Evolutionary conservation across 2,113 vertebrate genomes (phyloP), one percentile per base, ranked within the genome.

Genomic region (Cavia aperea): DNA sequence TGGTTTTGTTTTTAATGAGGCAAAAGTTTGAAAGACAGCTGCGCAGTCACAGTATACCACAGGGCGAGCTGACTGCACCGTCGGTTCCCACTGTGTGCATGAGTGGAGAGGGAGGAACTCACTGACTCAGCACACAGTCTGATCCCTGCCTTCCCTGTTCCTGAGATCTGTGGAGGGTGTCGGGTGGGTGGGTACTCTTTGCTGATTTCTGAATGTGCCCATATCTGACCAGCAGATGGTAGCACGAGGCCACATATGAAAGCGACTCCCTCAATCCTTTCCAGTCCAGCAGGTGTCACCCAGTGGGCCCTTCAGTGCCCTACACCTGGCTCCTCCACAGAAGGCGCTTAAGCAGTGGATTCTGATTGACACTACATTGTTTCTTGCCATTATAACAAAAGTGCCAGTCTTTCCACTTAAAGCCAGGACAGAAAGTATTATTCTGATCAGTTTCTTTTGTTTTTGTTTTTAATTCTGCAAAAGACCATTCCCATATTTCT

Each of bases 181-280:
- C 0, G 65, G 31, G 68, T 36, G 18, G 56, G 21, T 21, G 21
- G 21, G 58, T 23, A n/a, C 11, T 24, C 1, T 23, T 5, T 2
- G 21, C 36, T 4, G 39, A 23, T 62, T 78, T 43, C n/a, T 8
- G 51, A 23, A 46, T 46, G 39, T 94, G 88, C 65, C 86, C 10
- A 23, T 3, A 1, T 9, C 1, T 43, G 31, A 7, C 65, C 95
- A 96, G 89, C 89, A 97, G 96, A 92, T 93, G 72, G 65, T 70
- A 96, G 84, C 33, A 19, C n/a, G 31, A 54, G 62, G 77, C 79
- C 54, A 60, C 65, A 21, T 31, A 60, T 29, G 60, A 66, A 86
- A 77, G 36, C 51, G 3, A 2, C 6, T n/a, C 14, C 16, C 4
- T 60, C 18, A 4, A 15, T 4, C 7, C 6, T 26, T 65, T 18